Percentiles rank a stretch among this genome's conserved stretches.
phyloP scores from a whole-genome alignment of 1,140 invertebrate species.

The Plectus sambesii region DNA sequence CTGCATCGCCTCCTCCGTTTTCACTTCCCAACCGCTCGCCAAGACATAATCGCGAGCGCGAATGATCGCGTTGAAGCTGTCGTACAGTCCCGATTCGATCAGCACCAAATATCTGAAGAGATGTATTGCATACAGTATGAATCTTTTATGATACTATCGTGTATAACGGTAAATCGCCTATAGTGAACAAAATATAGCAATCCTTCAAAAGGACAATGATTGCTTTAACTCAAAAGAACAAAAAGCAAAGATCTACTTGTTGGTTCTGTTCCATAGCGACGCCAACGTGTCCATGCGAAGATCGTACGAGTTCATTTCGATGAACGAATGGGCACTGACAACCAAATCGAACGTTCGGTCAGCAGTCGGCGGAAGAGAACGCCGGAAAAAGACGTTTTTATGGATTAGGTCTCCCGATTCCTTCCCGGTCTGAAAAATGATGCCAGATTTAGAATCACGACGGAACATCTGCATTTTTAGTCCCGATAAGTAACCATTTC shows the following conservation, averaged over 20 bases:
- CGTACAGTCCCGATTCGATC: conserved; percentile 29
- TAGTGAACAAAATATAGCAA: too few species aligned
- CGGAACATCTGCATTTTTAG: too few species aligned
- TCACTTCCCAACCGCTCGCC: conserved; percentile 22
- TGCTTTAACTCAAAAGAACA: not conserved
- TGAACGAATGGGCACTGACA: conserved; percentile 29
- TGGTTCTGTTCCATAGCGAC: conserved; percentile 30
- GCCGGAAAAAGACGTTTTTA: conserved; percentile 29
- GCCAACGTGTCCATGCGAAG: conserved; percentile 25
- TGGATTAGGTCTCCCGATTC: conserved; percentile 18
- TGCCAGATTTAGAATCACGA: too few species aligned
- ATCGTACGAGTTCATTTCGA: conserved; percentile 26
- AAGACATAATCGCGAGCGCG: conserved; percentile 32
- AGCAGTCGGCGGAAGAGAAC: conserved; percentile 25
- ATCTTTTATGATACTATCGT: too few species aligned
- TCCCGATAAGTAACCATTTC: too few species aligned
- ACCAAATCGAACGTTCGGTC: conserved; percentile 35
- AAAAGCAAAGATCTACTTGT: conserved; percentile 20
- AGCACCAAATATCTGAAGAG: conserved; percentile 31
- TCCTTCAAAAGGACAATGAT: too few species aligned
- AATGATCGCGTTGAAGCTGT: conserved; percentile 30
- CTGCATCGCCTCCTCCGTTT: conserved; percentile 15
- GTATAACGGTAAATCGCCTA: too few species aligned
- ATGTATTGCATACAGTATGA: too few species aligned
- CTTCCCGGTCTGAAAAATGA: conserved; percentile 10